Conservation (phyloP, 1,140 invertebrate genomes). For the Metaphire vulgaris region DNA sequence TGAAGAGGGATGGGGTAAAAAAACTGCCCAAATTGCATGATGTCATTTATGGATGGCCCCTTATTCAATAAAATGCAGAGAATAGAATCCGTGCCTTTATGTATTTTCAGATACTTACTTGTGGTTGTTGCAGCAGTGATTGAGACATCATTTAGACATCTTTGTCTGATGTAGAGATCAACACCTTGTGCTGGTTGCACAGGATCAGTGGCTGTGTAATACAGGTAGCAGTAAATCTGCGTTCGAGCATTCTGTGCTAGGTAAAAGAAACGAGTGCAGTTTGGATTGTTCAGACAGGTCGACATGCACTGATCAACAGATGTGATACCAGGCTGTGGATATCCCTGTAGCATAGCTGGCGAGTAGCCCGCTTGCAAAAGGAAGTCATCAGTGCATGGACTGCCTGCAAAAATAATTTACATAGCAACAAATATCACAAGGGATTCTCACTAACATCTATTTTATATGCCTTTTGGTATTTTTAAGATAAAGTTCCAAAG, state of each 20-base stretch:
- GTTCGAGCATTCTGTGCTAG: background rate
- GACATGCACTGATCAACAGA: background rate
- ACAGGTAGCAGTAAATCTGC: background rate
- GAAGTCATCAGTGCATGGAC: background rate
- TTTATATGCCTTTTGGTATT: too few relatives aligned
- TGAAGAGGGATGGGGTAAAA: too few relatives aligned
- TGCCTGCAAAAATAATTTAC: background rate
- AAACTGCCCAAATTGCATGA: too few relatives aligned
- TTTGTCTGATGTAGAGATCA: background rate
- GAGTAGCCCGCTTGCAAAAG: background rate
- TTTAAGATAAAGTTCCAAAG: too few relatives aligned
- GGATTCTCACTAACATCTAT: too few relatives aligned
- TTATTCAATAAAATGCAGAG: too few relatives aligned
- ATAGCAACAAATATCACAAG: too few relatives aligned
- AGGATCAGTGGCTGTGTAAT: background rate
- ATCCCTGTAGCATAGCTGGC: background rate
- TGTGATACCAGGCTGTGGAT: background rate
- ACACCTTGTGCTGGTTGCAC: background rate
- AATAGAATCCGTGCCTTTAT: too few relatives aligned
- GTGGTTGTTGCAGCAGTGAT: background rate
- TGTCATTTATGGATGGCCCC: too few relatives aligned
- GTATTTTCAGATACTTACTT: too few relatives aligned
- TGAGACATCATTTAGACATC: background rate
- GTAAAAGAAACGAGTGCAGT: background rate
- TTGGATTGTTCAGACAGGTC: background rate